Evolutionary conservation across 2,888 invertebrate genomes (phyloP).

Genomic region (Myathropa florea): DNA sequence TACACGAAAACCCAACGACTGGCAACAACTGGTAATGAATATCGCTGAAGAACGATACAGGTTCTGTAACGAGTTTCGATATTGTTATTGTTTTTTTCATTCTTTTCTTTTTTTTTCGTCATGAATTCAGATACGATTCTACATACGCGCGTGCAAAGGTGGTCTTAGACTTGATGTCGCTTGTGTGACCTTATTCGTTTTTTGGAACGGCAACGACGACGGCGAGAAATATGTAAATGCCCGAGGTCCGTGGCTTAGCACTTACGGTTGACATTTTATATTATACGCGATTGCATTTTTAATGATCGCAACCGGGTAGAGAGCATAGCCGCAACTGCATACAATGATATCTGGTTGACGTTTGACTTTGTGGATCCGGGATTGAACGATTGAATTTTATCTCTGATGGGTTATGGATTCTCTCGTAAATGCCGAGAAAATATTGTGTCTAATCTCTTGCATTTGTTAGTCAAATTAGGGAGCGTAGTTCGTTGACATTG

Average conservation of each 20-base stretch:
- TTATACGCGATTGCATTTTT: constrained; percentile 47
- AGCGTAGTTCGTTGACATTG: background rate
- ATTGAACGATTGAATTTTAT: background rate
- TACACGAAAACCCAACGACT: constrained; percentile 13
- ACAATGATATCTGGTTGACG: background rate
- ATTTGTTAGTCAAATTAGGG: constrained; percentile 7
- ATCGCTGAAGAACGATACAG: constrained; percentile 21
- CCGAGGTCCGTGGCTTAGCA: constrained; percentile 11
- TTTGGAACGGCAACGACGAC: constrained; percentile 12
- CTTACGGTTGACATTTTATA: constrained; percentile 22
- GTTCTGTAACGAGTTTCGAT: constrained; percentile 61
- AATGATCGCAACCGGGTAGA: constrained; percentile 27
- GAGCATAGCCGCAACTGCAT: background rate
- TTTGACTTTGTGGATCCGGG: constrained; percentile 12
- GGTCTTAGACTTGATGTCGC: constrained; percentile 61
- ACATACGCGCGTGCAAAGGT: constrained; percentile 1
- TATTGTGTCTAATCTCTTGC: background rate
- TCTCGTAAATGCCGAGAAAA: no score
- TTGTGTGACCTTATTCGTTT: constrained; percentile 67
- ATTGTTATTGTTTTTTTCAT: constrained; percentile 31
- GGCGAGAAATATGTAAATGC: constrained; percentile 58
- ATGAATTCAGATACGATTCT: constrained; percentile 5
- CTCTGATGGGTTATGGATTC: background rate
- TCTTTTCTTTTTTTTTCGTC: background rate
- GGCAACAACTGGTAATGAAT: constrained; percentile 57